Evolutionary conservation across 2,113 vertebrate genomes (phyloP).

Genomic region (Sialia sialis): DNA sequence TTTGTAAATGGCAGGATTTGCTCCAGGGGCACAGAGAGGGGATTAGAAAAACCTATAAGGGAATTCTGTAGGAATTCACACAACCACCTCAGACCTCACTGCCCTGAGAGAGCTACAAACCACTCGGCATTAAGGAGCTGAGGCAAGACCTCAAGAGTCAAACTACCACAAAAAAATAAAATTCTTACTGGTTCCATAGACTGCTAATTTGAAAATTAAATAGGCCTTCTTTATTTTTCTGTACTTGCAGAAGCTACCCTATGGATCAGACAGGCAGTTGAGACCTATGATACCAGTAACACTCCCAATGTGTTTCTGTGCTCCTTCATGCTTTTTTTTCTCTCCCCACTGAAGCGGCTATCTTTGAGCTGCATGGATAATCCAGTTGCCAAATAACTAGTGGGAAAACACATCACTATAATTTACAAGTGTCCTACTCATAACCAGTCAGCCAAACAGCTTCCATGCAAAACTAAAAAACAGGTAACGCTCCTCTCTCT

Average conservation of each 20-base stretch:
- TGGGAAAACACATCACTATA: conserved; percentile 15
- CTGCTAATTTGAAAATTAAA: background rate
- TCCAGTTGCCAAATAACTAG: conserved; percentile 22
- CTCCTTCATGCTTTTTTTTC: background rate
- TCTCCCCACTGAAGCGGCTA: background rate
- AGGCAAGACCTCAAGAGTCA: background rate
- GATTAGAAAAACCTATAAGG: background rate
- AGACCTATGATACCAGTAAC: background rate
- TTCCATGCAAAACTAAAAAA: conserved; percentile 40
- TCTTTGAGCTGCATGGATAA: background rate
- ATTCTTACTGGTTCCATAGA: background rate
- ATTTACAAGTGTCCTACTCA: conserved; percentile 35
- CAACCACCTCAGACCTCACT: background rate
- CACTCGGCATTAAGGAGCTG: background rate
- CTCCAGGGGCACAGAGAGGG: background rate
- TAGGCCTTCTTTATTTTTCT: background rate
- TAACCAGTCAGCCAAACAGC: conserved; percentile 19
- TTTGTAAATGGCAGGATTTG: background rate
- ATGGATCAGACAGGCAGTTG: background rate
- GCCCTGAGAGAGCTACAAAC: background rate
- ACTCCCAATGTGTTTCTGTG: accelerated
- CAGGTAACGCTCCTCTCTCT: conserved; percentile 26
- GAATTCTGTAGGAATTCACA: background rate
- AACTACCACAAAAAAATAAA: background rate
- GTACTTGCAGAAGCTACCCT: background rate